These are phyloP conservation scores for Ochotona curzoniae DNA, from an alignment of 2,113 vertebrate genomes.

Conservation along the genomic window DNA sequence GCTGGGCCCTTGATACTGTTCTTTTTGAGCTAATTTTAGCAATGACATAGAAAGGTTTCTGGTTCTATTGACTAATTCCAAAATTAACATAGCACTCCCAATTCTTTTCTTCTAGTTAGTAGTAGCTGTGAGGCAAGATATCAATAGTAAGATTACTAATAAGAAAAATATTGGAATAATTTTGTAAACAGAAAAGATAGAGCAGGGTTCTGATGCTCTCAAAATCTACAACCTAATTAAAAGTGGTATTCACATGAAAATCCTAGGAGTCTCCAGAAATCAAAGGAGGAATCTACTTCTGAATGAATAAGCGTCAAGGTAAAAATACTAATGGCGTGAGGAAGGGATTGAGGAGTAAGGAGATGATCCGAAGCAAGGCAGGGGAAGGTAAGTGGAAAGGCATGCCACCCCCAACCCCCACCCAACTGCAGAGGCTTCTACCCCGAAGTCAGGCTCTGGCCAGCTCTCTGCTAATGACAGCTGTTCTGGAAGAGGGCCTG, in stretches of 20 bases:
- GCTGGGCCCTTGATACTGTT: not conserved
- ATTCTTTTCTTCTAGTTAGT: not conserved
- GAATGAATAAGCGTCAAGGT: not conserved
- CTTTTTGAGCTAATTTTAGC: slow-evolving; percentile 20
- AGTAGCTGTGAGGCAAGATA: not conserved
- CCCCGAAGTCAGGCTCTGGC: not conserved
- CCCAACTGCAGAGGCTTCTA: not conserved
- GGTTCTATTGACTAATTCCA: slow-evolving; percentile 47
- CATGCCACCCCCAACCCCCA: fast-evolving
- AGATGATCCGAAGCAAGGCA: not conserved
- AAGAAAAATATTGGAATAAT: not conserved
- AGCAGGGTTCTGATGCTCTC: not conserved
- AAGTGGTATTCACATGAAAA: not conserved
- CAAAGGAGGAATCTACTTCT: not conserved
- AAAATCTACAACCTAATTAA: not conserved
- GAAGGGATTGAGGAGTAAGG: not conserved
- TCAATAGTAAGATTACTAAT: not conserved
- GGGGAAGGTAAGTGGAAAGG: too few species aligned
- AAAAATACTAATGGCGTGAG: not conserved
- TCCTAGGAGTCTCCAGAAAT: not conserved
- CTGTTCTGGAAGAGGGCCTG: not conserved
- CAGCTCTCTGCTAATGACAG: not conserved
- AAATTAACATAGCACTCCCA: not conserved
- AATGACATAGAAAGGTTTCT: not conserved
- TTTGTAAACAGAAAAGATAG: slow-evolving; percentile 30